Evolutionary conservation across 1,140 invertebrate species (phyloP), one percentile per base, ranked within the genome.

Genomic region (Listronotus oregonensis): DNA sequence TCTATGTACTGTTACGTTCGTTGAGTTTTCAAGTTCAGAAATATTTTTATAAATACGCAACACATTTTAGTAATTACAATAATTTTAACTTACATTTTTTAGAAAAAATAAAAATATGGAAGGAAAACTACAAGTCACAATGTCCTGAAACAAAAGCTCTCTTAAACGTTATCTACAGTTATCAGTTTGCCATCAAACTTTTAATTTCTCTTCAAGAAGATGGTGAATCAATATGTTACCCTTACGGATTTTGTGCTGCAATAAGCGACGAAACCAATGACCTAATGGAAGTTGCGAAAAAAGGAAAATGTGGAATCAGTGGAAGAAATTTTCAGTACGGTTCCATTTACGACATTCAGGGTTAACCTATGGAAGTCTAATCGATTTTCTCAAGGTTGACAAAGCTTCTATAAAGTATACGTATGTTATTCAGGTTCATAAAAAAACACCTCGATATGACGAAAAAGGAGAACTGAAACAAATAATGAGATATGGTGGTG

Each of bases 31-130:
- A 27, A 27, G 21, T 27, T 27, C 21, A 27, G 21, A 27, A 27
- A 27, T 5, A 27, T 27, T 27, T 27, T 27, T 27, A 27, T 27
- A 27, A 5, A 3, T 27, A 27, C 5, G 21, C 5, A 27, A 27
- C 1, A 27, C 5, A 27, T 27, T 27, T 27, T 27, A 27, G 2
- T 5, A 3, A 27, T 27, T n/a, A 27, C 2, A 27, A 27, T 27
- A 27, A 27, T 5, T 27, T 27, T 3, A 27, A 27, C 21, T 5
- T 27, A 27, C 21, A 5, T 27, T 27, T n/a, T 66, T 39, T 27
- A 66, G 63, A 66, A 52, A 59, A 64, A 50, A 68, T 71, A 11
- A 65, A 59, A 44, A 11, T 37, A 15, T 71, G 66, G 66, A 71
- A 71, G 56, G 54, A 66, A 63, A 71, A 59, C 42, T 68, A 61